Conservation (phyloP, 1,140 invertebrate species). For the Camponotus vicinus region DNA sequence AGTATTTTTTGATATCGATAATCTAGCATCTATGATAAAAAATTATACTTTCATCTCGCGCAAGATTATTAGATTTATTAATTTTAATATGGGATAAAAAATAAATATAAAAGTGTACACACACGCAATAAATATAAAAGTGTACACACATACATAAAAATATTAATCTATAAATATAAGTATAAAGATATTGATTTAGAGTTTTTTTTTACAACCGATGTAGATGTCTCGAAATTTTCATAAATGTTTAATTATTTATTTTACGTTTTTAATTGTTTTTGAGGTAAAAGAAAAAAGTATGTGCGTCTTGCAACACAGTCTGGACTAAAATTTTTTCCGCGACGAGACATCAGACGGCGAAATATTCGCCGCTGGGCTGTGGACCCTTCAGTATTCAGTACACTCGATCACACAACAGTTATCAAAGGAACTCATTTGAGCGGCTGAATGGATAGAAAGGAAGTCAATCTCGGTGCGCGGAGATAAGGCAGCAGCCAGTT, state of each 20-base stretch:
- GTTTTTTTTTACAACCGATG: neutral
- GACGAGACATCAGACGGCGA: constrained; percentile 65
- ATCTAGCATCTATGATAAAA: neutral
- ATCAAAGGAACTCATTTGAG: constrained; percentile 87
- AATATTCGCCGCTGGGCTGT: constrained; percentile 68
- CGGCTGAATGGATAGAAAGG: constrained; percentile 86
- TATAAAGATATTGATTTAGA: too few species aligned
- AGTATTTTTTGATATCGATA: neutral
- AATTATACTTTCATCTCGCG: neutral
- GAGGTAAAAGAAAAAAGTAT: neutral
- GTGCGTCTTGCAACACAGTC: constrained; percentile 6
- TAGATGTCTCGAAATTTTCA: neutral
- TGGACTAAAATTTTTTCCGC: constrained; percentile 49
- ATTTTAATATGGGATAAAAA: neutral
- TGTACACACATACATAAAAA: too few species aligned
- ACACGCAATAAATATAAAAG: neutral
- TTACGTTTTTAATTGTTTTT: neutral
- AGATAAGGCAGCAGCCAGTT: constrained; percentile 82
- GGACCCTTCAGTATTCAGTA: constrained; percentile 86
- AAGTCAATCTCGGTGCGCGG: constrained; percentile 86
- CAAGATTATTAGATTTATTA: neutral
- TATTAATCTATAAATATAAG: too few species aligned
- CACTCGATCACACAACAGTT: constrained; percentile 86
- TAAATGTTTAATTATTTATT: neutral
- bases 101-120: neutral